Percentiles rank a stretch among this genome's conserved stretches.
These are phyloP conservation scores for Parauchenoglanis punctatus DNA, from an alignment of 2,797 vertebrate species.

Conservation along the genomic window DNA sequence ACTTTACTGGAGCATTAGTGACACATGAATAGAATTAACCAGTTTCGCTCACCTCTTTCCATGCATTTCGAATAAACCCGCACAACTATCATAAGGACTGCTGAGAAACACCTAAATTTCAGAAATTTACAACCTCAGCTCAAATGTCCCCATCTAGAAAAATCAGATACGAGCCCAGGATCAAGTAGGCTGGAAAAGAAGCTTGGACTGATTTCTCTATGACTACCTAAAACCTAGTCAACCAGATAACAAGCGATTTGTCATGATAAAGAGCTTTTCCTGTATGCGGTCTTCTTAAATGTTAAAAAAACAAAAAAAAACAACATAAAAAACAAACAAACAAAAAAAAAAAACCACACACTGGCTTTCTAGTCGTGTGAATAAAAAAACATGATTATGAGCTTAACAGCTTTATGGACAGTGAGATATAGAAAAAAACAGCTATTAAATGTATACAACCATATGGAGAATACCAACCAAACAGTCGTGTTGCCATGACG, in stretches of 20 bases:
- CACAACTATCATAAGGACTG: background rate
- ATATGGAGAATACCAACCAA: constrained; percentile 57
- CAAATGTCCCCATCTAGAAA: background rate
- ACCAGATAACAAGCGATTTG: constrained; percentile 11
- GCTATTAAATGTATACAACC: constrained; percentile 60
- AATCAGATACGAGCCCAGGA: background rate
- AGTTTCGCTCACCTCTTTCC: constrained; percentile 4
- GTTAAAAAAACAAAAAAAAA: background rate
- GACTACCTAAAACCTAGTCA: background rate
- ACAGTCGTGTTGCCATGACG: constrained; percentile 67
- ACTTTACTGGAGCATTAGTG: constrained; percentile 35
- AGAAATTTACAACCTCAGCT: constrained; percentile 17
- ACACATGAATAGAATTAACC: constrained; percentile 35
- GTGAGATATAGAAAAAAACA: constrained; percentile 50
- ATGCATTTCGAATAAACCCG: constrained; percentile 25
- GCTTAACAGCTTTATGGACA: constrained; percentile 53
- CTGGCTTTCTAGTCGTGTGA: constrained; percentile 71
- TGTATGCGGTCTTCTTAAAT: background rate
- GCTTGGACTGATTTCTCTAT: background rate
- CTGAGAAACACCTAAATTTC: constrained; percentile 7
- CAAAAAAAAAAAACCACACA: constrained; percentile 48
- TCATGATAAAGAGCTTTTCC: constrained; percentile 8
- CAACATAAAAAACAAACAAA: too few relatives aligned
- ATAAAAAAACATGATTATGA: background rate
- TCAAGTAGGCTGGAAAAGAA: background rate